These are phyloP conservation scores for Ispidina picta DNA, from an alignment of 2,797 vertebrate genomes.

Conservation along the genomic window DNA sequence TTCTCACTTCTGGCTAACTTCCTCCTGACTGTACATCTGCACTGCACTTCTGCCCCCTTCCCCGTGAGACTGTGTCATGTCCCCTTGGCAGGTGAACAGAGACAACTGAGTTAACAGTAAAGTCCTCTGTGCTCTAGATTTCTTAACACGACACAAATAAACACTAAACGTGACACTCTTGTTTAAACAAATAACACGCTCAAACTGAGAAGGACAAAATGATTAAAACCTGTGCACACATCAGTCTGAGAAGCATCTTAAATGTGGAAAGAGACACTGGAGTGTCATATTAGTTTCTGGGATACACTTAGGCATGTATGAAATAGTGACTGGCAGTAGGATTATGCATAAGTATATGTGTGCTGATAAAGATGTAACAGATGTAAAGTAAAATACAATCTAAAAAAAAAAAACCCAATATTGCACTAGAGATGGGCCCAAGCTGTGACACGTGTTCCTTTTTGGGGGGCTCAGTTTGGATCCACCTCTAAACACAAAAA, in stretches of 20 bases:
- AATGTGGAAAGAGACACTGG: neutral
- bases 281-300: constrained; percentile 18
- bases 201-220: constrained; percentile 28
- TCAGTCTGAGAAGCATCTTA: constrained; percentile 38
- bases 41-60: neutral
- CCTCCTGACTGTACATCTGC: constrained; percentile 13
- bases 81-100: constrained; percentile 37
- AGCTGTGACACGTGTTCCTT: neutral
- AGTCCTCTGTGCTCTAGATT: constrained; percentile 52
- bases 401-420: neutral
- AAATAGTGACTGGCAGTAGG: constrained; percentile 50
- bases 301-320: neutral
- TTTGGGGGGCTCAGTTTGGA: neutral
- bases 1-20: constrained; percentile 42
- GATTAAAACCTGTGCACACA: constrained; percentile 3
- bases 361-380: constrained; percentile 37
- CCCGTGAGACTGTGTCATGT: neutral
- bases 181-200: neutral
- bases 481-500: constrained; percentile 29
- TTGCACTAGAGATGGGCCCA: constrained; percentile 52
- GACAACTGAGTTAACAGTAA: constrained; percentile 19
- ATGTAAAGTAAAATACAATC: constrained; percentile 50
- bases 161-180: constrained; percentile 23
- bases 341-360: constrained; percentile 45
- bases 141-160: constrained; percentile 19